These are phyloP conservation scores for Paraescarpia echinospica DNA, from an alignment of 1,140 invertebrate genomes.

Conservation along the genomic window DNA sequence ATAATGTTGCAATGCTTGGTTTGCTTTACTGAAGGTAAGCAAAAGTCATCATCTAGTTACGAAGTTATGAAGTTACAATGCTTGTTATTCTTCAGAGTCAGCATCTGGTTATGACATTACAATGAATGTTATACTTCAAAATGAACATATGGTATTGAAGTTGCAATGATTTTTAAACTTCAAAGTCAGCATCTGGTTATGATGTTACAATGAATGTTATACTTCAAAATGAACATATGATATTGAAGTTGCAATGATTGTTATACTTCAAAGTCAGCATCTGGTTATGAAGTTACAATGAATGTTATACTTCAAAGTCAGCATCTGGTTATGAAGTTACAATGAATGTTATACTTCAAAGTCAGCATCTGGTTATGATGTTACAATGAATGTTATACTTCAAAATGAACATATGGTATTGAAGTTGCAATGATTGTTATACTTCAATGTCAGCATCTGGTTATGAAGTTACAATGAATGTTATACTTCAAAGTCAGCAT, in stretches of 20 bases:
- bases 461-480: background rate
- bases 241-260: too few species aligned
- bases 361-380: too few species aligned
- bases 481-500: background rate
- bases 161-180: background rate
- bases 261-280: too few species aligned
- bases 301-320: too few species aligned
- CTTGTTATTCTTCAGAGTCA: background rate
- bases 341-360: too few species aligned
- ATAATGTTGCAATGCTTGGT: background rate
- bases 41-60: background rate
- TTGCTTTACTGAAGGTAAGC: background rate
- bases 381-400: too few species aligned
- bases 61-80: background rate
- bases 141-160: background rate
- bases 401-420: background rate
- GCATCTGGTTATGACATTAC: background rate
- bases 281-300: too few species aligned
- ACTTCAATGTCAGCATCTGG: background rate
- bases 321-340: too few species aligned
- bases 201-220: background rate
- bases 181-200: background rate
- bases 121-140: background rate
- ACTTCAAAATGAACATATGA: background rate
- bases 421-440: background rate